These are phyloP conservation scores for Hirtodrosophila duncani DNA, from an alignment of 2,888 invertebrate genomes.

Conservation along the genomic window DNA sequence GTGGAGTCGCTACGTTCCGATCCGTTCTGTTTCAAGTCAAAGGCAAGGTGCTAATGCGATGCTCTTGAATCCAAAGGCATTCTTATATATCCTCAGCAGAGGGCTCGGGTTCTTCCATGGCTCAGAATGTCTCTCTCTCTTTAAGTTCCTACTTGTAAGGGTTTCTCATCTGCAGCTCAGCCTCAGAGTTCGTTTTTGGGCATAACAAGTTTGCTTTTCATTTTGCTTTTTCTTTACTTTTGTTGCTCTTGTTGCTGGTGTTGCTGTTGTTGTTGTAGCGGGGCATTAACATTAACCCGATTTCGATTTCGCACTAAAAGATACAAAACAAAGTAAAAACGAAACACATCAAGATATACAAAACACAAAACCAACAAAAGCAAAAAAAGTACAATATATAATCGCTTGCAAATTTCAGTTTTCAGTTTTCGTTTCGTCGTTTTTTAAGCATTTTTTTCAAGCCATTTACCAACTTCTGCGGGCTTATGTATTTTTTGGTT, in stretches of 20 bases:
- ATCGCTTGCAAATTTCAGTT: too few species aligned
- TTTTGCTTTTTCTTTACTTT: background rate
- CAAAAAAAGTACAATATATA: too few species aligned
- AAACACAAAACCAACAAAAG: too few species aligned
- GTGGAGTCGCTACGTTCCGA: background rate
- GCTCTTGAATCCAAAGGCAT: conserved; percentile 10
- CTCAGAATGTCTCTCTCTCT: background rate
- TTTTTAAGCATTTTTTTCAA: too few species aligned
- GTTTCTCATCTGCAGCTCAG: conserved; percentile 24
- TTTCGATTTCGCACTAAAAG: conserved; percentile 35
- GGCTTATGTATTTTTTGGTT: too few species aligned
- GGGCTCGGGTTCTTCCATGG: conserved; percentile 12
- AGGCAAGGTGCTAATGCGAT: conserved; percentile 17
- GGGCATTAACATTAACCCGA: conserved; percentile 65
- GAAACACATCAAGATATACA: background rate
- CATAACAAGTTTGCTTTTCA: conserved; percentile 52
- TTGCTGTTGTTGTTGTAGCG: too few species aligned
- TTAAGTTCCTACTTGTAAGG: conserved; percentile 21
- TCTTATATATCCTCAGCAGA: conserved; percentile 40
- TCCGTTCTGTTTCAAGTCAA: conserved; percentile 15
- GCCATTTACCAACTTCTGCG: too few species aligned
- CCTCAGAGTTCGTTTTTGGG: conserved; percentile 23
- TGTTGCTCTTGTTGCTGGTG: too few species aligned
- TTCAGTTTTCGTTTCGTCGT: too few species aligned
- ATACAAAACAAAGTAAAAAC: conserved; percentile 12